Evolutionary conservation across 2,113 vertebrate species (phyloP).

Genomic region (Anguilla rostrata): DNA sequence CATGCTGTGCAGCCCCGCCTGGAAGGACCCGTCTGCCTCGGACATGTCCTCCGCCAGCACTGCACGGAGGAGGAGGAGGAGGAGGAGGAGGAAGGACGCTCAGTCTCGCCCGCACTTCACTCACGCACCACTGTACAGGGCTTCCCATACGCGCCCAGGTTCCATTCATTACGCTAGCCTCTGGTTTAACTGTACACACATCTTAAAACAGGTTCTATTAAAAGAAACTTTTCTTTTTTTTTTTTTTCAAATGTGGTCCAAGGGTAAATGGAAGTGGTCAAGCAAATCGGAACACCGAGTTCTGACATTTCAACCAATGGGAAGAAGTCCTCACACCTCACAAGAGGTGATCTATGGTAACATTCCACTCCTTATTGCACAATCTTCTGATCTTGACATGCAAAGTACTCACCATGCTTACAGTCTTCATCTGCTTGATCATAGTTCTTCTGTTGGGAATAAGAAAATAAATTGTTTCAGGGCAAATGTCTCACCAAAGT

Average conservation of each 20-base stretch:
- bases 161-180: background rate
- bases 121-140: background rate
- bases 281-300: background rate
- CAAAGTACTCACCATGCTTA: constrained; percentile 84
- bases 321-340: background rate
- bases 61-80: constrained; percentile 48
- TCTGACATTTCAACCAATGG: no score
- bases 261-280: background rate
- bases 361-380: background rate
- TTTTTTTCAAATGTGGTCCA: no score
- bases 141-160: background rate
- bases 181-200: background rate
- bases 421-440: constrained; percentile 98
- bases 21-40: constrained; percentile 83
- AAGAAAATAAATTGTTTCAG: constrained; percentile 45
- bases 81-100: background rate
- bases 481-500: background rate
- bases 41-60: constrained; percentile 89
- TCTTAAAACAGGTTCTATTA: background rate
- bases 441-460: constrained; percentile 90
- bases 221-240: background rate
- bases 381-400: background rate
- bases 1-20: constrained; percentile 86
- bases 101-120: constrained; percentile 13
- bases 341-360: background rate